phyloP scores from a whole-genome alignment of 2,888 invertebrate genomes.

The Drosophila glabriapex region DNA sequence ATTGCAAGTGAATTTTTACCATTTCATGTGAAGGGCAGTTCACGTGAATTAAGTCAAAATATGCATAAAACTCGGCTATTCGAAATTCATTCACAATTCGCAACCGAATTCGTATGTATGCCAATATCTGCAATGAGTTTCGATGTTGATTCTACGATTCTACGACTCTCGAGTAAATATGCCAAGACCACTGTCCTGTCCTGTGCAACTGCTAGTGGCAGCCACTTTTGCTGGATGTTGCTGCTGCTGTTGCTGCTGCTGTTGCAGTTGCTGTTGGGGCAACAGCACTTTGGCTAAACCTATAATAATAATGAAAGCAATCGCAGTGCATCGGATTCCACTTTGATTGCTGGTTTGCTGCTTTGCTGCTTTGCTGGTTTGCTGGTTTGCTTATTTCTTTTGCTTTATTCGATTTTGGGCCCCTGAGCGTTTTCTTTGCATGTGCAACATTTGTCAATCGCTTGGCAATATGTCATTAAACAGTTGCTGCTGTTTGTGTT shows the following conservation, averaged over 20 bases:
- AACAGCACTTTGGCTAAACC: conserved; percentile 16
- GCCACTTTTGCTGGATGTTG: conserved; percentile 2
- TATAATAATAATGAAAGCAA: conserved; percentile 28
- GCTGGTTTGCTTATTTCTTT: conserved; percentile 10
- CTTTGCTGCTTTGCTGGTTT: conserved; percentile 5
- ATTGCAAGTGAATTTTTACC: neutral
- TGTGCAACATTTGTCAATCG: conserved; percentile 71
- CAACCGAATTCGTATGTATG: neutral
- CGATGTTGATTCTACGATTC: neutral
- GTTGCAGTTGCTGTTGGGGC: neutral
- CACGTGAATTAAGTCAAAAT: neutral
- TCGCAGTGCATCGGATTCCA: conserved; percentile 15
- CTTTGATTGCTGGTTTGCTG: conserved; percentile 31
- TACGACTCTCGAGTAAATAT: neutral
- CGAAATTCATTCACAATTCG: neutral
- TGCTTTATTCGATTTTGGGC: conserved; percentile 10
- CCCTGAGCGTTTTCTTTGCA: conserved; percentile 42
- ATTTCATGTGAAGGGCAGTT: neutral
- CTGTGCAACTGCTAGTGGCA: conserved; percentile 14
- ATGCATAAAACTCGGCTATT: neutral
- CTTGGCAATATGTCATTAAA: conserved; percentile 83
- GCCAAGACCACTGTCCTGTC: neutral
- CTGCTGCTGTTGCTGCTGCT: no score
- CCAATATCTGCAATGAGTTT: neutral
- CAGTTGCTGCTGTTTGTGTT: conserved; percentile 71